These are phyloP conservation scores for Euura lappo DNA, from an alignment of 1,140 invertebrate genomes.

Conservation along the genomic window DNA sequence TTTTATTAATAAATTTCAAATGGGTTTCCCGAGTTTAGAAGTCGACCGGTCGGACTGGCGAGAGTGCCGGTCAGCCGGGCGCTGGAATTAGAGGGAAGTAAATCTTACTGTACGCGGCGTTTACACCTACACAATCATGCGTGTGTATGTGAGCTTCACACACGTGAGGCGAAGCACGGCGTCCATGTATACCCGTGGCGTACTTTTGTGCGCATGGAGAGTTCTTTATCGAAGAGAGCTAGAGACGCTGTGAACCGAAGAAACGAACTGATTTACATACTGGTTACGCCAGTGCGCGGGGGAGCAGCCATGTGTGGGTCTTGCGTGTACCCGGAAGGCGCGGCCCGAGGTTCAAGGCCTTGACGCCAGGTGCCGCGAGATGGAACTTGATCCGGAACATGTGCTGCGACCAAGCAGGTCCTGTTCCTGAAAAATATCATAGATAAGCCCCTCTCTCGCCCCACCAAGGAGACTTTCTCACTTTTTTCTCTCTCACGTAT, in stretches of 20 bases:
- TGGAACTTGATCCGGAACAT: slow-evolving; percentile 46
- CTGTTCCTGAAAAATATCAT: slow-evolving; percentile 19
- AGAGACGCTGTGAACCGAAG: not conserved
- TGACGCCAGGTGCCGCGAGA: slow-evolving; percentile 53
- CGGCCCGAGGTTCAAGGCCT: slow-evolving; percentile 50
- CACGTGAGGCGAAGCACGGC: slow-evolving; percentile 5
- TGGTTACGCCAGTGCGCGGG: slow-evolving; percentile 44
- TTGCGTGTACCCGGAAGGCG: slow-evolving; percentile 51
- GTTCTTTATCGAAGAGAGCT: not conserved
- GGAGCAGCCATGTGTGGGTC: slow-evolving; percentile 32
- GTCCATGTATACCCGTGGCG: not conserved
- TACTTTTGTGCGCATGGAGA: not conserved
- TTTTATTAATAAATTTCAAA: not conserved
- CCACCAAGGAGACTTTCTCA: not conserved
- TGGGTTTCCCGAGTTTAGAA: not conserved
- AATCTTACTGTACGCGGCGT: not conserved
- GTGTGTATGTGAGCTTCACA: slow-evolving; percentile 14
- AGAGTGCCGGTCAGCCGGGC: not conserved
- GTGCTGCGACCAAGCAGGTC: slow-evolving; percentile 39
- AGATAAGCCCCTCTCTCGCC: not conserved
- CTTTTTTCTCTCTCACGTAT: not conserved
- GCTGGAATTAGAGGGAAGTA: slow-evolving; percentile 1
- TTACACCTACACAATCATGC: not conserved
- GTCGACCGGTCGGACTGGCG: not conserved
- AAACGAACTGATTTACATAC: slow-evolving; percentile 50